Percentiles rank a stretch among this genome's conserved stretches.
These are phyloP conservation scores for Tetragnatha montana DNA, from an alignment of 2,888 invertebrate species.

Conservation along the genomic window DNA sequence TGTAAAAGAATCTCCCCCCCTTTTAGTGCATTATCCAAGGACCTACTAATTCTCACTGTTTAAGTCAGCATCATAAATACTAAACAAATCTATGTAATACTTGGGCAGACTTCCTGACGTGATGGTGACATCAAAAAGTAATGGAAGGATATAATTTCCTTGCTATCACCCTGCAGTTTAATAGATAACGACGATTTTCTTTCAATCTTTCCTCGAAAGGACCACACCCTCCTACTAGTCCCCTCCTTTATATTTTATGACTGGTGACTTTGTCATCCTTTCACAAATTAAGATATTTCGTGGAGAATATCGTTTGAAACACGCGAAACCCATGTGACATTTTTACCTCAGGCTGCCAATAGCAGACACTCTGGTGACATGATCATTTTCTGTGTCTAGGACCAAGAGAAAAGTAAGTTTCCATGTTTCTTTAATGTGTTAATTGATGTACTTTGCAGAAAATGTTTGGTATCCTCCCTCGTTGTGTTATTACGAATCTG, in stretches of 20 bases:
- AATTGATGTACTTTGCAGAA: too few relatives aligned
- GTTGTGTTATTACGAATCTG: too few relatives aligned
- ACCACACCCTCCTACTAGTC: constrained; percentile 47
- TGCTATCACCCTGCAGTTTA: constrained; percentile 45
- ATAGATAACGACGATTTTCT: constrained; percentile 23
- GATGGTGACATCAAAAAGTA: not conserved
- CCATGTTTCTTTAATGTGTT: too few relatives aligned
- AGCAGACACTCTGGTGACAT: not conserved
- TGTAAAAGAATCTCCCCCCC: too few relatives aligned
- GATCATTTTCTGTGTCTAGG: not conserved
- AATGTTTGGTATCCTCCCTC: too few relatives aligned
- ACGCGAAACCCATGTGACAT: constrained; percentile 30
- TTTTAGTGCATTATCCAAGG: too few relatives aligned
- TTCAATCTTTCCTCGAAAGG: not conserved
- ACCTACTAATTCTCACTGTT: too few relatives aligned
- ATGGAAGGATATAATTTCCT: constrained; percentile 26
- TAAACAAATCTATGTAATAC: not conserved
- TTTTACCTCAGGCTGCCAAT: not conserved
- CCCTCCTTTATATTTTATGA: constrained; percentile 41
- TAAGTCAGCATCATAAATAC: not conserved
- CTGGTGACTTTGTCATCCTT: constrained; percentile 6
- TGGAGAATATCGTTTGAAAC: constrained; percentile 48
- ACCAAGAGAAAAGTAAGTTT: too few relatives aligned
- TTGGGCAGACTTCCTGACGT: not conserved
- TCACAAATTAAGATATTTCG: constrained; percentile 49